Base-by-base conservation (phyloP, 2,113 vertebrate genomes). In the Crotalus helleri region DNA sequence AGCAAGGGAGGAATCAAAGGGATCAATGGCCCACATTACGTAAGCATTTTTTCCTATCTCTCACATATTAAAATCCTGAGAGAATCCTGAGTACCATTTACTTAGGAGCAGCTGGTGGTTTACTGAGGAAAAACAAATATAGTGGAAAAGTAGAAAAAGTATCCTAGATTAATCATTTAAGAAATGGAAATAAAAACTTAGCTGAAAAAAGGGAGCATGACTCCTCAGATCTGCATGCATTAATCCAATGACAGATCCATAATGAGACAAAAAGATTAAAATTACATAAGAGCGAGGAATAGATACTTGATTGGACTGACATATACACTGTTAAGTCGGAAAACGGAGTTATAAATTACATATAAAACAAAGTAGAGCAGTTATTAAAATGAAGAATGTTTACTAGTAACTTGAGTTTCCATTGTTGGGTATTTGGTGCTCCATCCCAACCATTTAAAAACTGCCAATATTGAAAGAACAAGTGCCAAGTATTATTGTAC, bases 31-130 rank as follows among this genome's bases (percentile, higher is more conserved):
- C 96, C 96, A 94, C 92, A 96, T 94, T 94, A 93, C 92, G 57
- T 88, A 95, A 97, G 93, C 94, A 94, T 92, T 51, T 0, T 0
- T 95, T 93, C 95, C 96, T 96, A 95, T 95, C 93, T 96, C 97
- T 96, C 96, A 96, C 96, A 96, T 94, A 96, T 96, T 94, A 95
- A 49, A 0, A 95, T 97, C 96, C 97, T 97, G 97, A 98, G 97
- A 97, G 96, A 97, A 97, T 97, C 97, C 97, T 97, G 98, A 98
- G 97, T 96, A 94, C 95, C 93, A 46, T 94, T 94, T 92, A 92
- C 95, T 95, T 96, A 95, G 94, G 96, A 97, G 96, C 96, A 96
- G 96, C 94, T 96, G 94, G 92, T 97, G 96, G 96, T 95, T 96
- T 95, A 93, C 92, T 95, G 94, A 87, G 93, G 95, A 93, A 87